Evolutionary conservation across 1,140 invertebrate genomes (phyloP), one percentile per base, ranked within the genome.

Genomic region (Drosophila insularis): DNA sequence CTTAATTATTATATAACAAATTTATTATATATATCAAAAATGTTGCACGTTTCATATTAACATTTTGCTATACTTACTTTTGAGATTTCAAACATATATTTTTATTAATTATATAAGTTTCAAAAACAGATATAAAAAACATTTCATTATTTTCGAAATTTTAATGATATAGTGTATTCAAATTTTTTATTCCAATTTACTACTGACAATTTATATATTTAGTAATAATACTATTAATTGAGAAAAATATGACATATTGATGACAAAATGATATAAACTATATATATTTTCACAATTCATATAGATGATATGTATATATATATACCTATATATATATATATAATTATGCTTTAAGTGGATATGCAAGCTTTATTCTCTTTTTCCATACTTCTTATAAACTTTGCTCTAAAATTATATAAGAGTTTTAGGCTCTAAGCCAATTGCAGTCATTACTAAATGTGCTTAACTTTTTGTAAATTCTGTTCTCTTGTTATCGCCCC

Each of bases 401-500:
- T 84, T 84, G 74, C 67, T 81, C 59, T 74, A 54, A 66, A 68
- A 35, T 37, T 61, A n/a, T 50, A 13, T 11, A 46, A 50, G 39
- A 40, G 13, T n/a, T 37, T 70, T 63, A 64, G 78, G 21, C 37
- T 23, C 13, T 73, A 84, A 84, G 77, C 66, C 69, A 35, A 58
- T 8, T 55, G n/a, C 63, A 23, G 63, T 53, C 17, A 60, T 79
- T 78, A 65, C 66, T 74, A 86, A 76, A 81, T 68, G 78, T 86
- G 74, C 81, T 79, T 67, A 89, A 89, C 71, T 80, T 89, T 43
- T 63, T 68, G 72, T 70, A 80, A 74, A 76, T 50, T 90, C 77
- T 90, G 56, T 90, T 80, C 81, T 90, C 71, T 81, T 86, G 65
- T 89, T 85, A 89, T 67, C 73, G 65, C 65, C 37, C 40, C 78